Conservation (phyloP, 2,113 vertebrate genomes). For the Nanorana parkeri region DNA sequence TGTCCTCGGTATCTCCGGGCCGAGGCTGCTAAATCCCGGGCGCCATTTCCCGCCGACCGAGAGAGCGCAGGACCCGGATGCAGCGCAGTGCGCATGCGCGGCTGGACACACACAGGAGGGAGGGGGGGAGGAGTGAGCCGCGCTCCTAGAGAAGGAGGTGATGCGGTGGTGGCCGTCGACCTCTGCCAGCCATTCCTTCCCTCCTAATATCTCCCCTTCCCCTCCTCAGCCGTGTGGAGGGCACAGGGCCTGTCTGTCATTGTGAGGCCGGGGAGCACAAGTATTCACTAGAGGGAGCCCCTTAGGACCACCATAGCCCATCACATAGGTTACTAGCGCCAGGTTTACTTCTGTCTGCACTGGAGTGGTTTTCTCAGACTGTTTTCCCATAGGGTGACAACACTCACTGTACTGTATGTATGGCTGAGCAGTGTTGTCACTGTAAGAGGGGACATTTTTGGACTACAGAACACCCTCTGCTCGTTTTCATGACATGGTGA, state of each 20-base stretch:
- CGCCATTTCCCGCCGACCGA: slow-evolving; percentile 98
- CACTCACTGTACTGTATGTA: not conserved
- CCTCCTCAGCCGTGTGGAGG: too few species aligned
- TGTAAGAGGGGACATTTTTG: not conserved
- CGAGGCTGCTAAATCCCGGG: slow-evolving; percentile 80
- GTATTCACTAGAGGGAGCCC: too few species aligned
- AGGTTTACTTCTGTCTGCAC: too few species aligned
- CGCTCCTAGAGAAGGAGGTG: not conserved
- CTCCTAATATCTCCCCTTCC: too few species aligned
- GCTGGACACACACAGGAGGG: not conserved
- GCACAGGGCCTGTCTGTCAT: not conserved
- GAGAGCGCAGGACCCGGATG: slow-evolving; percentile 88
- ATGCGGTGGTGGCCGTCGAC: not conserved
- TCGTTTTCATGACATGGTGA: too few species aligned
- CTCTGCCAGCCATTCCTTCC: not conserved
- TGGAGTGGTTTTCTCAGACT: too few species aligned
- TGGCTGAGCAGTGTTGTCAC: too few species aligned
- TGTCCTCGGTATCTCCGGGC: slow-evolving; percentile 58
- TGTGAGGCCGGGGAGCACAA: too few species aligned
- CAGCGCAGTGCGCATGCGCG: slow-evolving; percentile 74
- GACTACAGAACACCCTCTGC: not conserved
- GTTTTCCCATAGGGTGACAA: too few species aligned
- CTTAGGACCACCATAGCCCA: too few species aligned
- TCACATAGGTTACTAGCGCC: too few species aligned
- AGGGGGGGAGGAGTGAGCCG: not conserved